Percentiles rank a stretch among this genome's conserved stretches.
Conservation (phyloP, 2,113 vertebrate genomes). For the Chaetorhynchus papuensis region DNA sequence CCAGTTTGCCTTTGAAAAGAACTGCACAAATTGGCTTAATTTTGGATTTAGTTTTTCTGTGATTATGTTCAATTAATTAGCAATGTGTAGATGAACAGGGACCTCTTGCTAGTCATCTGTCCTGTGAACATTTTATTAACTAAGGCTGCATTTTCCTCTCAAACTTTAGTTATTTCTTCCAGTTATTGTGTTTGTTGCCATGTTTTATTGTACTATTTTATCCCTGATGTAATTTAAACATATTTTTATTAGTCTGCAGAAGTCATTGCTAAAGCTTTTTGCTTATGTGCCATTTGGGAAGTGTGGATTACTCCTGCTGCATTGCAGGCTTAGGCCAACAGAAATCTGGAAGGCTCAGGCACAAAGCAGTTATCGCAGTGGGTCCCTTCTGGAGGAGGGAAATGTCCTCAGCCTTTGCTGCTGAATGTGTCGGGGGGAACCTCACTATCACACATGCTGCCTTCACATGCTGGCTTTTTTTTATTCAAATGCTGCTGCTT, state of each 20-base stretch:
- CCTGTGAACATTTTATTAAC: background rate
- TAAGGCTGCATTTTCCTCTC: background rate
- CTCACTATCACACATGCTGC: accelerated
- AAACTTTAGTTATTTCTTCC: background rate
- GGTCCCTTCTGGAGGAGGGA: background rate
- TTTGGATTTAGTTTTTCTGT: background rate
- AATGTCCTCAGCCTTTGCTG: background rate
- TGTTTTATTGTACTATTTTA: background rate
- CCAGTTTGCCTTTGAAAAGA: background rate
- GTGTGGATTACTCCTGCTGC: background rate
- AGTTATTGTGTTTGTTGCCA: background rate
- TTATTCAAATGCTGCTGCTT: background rate
- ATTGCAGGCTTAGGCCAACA: background rate
- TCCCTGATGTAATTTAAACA: background rate
- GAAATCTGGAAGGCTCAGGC: background rate
- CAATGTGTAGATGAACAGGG: background rate
- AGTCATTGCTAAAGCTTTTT: background rate
- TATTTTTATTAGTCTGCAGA: background rate
- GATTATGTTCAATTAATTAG: background rate
- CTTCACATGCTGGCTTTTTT: background rate
- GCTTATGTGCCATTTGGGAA: background rate
- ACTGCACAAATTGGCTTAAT: background rate
- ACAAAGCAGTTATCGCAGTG: background rate
- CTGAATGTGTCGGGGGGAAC: background rate
- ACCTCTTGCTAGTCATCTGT: background rate